Conservation (phyloP, 2,888 invertebrate genomes). For the Prionchulus punctatus region DNA sequence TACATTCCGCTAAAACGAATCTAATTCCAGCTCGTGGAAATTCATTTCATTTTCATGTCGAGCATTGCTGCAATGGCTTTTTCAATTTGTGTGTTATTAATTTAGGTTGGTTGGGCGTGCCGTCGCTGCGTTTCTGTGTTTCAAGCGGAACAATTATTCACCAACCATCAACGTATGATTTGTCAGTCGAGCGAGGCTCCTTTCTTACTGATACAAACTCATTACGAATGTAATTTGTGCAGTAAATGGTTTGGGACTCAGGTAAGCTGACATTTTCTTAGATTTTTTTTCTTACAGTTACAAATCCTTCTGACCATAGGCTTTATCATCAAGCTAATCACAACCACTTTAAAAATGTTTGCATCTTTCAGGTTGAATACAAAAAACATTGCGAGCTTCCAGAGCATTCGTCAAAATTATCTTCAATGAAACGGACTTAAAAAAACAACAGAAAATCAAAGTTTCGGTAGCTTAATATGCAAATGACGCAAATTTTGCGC, state of each 20-base stretch:
- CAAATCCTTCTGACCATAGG: no score
- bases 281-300: not conserved
- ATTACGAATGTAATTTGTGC: conserved; percentile 13
- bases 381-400: not conserved
- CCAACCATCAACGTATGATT: conserved; percentile 17
- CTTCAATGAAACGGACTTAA: no score
- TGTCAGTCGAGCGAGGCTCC: conserved; percentile 7
- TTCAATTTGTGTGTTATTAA: not conserved
- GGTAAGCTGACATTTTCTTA: conserved; percentile 7
- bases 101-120: conserved; percentile 32
- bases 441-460: no score
- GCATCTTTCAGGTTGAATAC: not conserved
- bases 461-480: no score
- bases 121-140: conserved; percentile 27
- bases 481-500: no score
- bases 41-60: not conserved
- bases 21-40: no score
- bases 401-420: not conserved
- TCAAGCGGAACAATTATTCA: conserved; percentile 23
- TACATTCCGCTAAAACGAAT: no score
- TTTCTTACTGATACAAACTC: conserved; percentile 13
- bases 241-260: conserved; percentile 11
- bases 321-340: no score
- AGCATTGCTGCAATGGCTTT: not conserved
- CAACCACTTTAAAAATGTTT: no score